A percentile compares a stretch with the other conserved stretches of the same genome.
phyloP scores from a whole-genome alignment of 2,113 vertebrate species.

The Oryzias woworae region DNA sequence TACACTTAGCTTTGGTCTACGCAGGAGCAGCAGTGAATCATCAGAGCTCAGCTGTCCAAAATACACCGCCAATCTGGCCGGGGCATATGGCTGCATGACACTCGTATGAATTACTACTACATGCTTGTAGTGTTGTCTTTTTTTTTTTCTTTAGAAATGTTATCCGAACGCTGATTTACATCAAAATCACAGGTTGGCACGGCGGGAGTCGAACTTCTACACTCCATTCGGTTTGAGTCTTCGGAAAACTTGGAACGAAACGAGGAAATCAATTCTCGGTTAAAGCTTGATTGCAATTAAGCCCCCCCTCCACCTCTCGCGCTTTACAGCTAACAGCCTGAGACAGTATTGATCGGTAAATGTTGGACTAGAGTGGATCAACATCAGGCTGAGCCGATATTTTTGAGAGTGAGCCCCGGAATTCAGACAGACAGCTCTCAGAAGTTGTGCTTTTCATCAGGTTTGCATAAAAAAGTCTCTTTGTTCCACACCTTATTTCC shows the following conservation, averaged over 20 bases:
- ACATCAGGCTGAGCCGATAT: slow-evolving; percentile 27
- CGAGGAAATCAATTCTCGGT: too few relatives aligned
- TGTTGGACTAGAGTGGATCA: slow-evolving; percentile 42
- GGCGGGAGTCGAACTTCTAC: too few relatives aligned
- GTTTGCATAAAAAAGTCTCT: slow-evolving; percentile 7
- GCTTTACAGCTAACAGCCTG: slow-evolving; percentile 34
- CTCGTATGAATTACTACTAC: slow-evolving; percentile 61
- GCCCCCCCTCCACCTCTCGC: slow-evolving; percentile 24
- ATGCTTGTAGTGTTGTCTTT: slow-evolving; percentile 42
- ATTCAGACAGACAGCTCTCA: slow-evolving; percentile 2
- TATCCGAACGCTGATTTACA: slow-evolving; percentile 2
- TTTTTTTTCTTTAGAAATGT: slow-evolving; percentile 47
- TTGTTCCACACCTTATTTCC: slow-evolving; percentile 3
- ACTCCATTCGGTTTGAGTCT: too few relatives aligned
- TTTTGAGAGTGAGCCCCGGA: slow-evolving; percentile 26
- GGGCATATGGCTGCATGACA: slow-evolving; percentile 66
- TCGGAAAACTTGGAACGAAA: too few relatives aligned
- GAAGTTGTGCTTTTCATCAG: neutral
- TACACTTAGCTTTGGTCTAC: slow-evolving; percentile 63
- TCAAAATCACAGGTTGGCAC: too few relatives aligned
- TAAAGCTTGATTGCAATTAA: slow-evolving; percentile 58
- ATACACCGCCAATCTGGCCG: slow-evolving; percentile 66
- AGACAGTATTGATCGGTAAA: slow-evolving; percentile 58
- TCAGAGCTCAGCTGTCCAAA: slow-evolving; percentile 70
- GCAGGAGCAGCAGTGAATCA: slow-evolving; percentile 67